Base-by-base conservation (phyloP, 2,113 vertebrate species). In the Lucifuga dentata region DNA sequence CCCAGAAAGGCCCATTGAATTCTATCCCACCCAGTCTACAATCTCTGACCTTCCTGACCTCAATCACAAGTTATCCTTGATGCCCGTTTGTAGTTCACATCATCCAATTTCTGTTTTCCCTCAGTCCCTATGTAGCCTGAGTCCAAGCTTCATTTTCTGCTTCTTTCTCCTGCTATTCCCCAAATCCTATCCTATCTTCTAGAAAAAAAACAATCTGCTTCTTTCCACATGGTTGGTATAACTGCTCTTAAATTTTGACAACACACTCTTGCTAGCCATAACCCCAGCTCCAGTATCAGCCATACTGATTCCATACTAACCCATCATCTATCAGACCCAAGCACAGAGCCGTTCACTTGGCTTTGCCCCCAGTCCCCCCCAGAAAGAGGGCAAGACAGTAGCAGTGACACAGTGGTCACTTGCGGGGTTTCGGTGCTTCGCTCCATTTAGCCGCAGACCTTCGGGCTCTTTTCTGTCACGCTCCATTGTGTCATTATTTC, bases 381-480 rank as follows among this genome's bases (percentile, higher is more conserved):
- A 23, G 40, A 43, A 68, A 29, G 16, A 64, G 68, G 64, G 21
- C 8, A 39, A 49, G 45, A 58, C 23, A 41, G 44, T n/a, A 26
- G 15, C 17, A 15, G 64, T 41, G 35, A 58, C 69, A 13, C 11
- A 50, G 71, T 32, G 66, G 68, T 83, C 79, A 70, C 62, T 48
- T 53, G 56, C 19, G 44, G 39, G 17, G 50, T 15, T 33, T n/a
- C 72, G 78, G 78, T 68, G 56, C 59, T 84, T 13, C 23, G 76
- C 83, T 80, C 68, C 65, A 86, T 86, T 88, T 83, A 74, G 57
- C 35, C 41, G 8, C 12, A 33, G 56, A 77, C 64, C 78, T 67
- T 12, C 2, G 5, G 73, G 74, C 53, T 55, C 9, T 58, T 53
- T 39, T 80, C 50, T 10, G 41, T 81, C 74, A 84, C 0, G 52